Base-by-base conservation (phyloP, 2,113 vertebrate genomes). In the Microtus richardsoni region DNA sequence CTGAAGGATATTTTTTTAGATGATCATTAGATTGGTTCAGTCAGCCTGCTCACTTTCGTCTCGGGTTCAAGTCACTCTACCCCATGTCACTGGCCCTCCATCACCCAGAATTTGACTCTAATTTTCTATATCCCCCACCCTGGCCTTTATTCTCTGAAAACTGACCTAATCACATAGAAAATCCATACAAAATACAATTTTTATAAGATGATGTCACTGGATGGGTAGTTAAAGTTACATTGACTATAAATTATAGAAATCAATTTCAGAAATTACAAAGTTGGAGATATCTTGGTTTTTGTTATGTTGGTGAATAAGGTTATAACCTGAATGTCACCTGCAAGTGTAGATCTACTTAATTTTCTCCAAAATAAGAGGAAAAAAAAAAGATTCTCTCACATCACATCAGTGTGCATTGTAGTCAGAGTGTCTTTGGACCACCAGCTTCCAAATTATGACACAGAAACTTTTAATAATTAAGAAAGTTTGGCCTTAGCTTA, bases 341-440 rank as follows among this genome's bases (percentile, higher is more conserved):
- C 85, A 91, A 64, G 77, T 95, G 49, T 71, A 94, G 82, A 90
- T 91, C 82, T 94, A 95, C 95, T 95, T 91, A 75, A 90, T 93
- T 94, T 94, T 96, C 88, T 54, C 54, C 54, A 54, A 54, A 17
- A 54, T 64, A 84, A 90, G 78, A 22, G 1, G 54, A 86, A 95
- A 96, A 97, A 62, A 26, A 49, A 12, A 13, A 13, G 14, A 52
- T 16, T 52, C 52, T 52, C 52, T 52, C 52, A 52, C 52, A 52
- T 52, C 52, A 52, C 14, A 16, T 52, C 52, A 52, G 52, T 52
- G 52, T 52, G 52, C 52, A 52, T 52, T 52, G 52, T 70, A 70
- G 33, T 36, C 68, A 70, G 68, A 36, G 0, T 70, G 36, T 66
- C 13, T 68, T 16, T 6, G 14, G 33, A 70, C 33, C 0, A 36